phyloP scores from a whole-genome alignment of 2,888 invertebrate genomes.

The Congeria kusceri region DNA sequence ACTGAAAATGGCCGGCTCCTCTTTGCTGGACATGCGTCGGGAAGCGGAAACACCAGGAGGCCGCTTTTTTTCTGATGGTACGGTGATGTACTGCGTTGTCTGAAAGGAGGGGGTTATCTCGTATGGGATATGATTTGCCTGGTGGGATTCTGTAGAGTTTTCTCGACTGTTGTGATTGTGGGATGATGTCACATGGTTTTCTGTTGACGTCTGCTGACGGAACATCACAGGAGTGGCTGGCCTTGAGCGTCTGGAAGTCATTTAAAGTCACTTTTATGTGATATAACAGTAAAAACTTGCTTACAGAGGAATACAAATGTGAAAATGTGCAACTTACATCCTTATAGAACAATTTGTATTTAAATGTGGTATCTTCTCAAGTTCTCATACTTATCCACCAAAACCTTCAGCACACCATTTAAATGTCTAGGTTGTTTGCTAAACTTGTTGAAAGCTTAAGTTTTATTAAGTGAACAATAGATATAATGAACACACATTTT shows the following conservation, averaged over 20 bases:
- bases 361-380: no score
- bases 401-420: no score
- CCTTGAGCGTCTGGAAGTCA: neutral
- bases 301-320: no score
- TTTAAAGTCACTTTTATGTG: neutral
- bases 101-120: neutral
- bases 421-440: no score
- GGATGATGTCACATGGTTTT: conserved; percentile 18
- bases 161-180: conserved; percentile 27
- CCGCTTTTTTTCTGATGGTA: neutral
- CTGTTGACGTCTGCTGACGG: neutral
- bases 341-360: no score
- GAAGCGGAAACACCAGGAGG: neutral
- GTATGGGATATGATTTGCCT: conserved; percentile 33
- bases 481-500: no score
- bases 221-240: neutral
- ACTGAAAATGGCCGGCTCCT: conserved; percentile 56
- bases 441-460: no score
- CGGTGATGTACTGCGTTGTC: neutral
- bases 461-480: no score
- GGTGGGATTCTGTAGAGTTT: conserved; percentile 37
- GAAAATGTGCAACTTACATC: no score
- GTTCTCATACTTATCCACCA: no score
- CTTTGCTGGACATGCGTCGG: conserved; percentile 1
- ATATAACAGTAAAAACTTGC: no score